Percentiles rank a stretch among this genome's conserved stretches.
Evolutionary conservation across 2,797 vertebrate genomes (phyloP).

Genomic region (Argyrosomus regius): DNA sequence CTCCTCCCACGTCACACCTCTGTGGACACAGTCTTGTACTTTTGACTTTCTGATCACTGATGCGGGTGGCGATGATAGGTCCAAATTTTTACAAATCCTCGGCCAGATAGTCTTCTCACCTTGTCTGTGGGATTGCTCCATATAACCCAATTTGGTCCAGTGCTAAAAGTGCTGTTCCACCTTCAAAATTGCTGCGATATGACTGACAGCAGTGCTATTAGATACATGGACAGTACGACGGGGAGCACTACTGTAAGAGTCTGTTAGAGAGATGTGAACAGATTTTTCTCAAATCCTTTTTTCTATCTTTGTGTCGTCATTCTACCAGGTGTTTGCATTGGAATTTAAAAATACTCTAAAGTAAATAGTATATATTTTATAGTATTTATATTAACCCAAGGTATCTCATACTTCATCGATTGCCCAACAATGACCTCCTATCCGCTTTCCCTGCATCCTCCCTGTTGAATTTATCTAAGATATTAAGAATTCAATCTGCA

Average conservation of each 20-base stretch:
- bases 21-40: background rate
- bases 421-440: background rate
- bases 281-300: background rate
- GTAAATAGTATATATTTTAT: background rate
- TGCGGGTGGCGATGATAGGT: background rate
- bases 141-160: background rate
- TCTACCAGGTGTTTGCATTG: background rate
- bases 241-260: background rate
- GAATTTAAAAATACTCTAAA: background rate
- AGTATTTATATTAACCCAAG: background rate
- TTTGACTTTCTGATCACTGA: background rate
- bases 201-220: conserved; percentile 1
- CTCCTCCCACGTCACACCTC: background rate
- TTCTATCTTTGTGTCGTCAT: background rate
- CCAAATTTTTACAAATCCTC: background rate
- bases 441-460: background rate
- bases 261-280: background rate
- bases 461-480: background rate
- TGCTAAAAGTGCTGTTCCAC: conserved; percentile 3
- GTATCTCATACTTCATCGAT: background rate
- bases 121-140: background rate
- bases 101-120: background rate
- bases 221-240: background rate
- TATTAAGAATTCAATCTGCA: conserved; percentile 25
- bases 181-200: background rate